Evolutionary conservation across 2,888 invertebrate species (phyloP).

Genomic region (Synergus itoensis): DNA sequence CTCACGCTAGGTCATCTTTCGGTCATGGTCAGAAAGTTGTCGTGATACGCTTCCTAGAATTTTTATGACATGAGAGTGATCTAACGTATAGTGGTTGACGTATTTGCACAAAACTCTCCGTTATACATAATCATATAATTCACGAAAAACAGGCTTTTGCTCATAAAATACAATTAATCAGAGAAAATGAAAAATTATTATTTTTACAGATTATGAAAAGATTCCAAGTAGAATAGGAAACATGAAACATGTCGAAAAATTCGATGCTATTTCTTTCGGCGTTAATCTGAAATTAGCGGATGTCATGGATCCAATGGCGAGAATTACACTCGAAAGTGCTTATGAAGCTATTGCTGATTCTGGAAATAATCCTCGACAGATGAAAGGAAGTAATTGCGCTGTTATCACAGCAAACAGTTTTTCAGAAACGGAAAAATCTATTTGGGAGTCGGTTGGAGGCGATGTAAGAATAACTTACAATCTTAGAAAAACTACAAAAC

Average conservation of each 20-base stretch:
- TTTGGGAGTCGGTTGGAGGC: neutral
- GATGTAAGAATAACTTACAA: neutral
- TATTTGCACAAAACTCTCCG: too few species aligned
- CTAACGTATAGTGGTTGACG: too few species aligned
- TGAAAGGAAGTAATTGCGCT: constrained; percentile 51
- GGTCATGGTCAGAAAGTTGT: too few species aligned
- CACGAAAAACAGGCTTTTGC: too few species aligned
- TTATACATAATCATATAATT: too few species aligned
- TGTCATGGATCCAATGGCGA: constrained; percentile 53
- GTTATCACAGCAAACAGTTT: constrained; percentile 50
- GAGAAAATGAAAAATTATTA: neutral
- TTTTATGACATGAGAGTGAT: too few species aligned
- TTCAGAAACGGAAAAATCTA: constrained; percentile 54
- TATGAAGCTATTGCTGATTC: constrained; percentile 57
- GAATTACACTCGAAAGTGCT: constrained; percentile 49
- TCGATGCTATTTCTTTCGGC: constrained; percentile 57
- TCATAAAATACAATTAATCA: neutral
- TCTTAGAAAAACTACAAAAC: neutral
- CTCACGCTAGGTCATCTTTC: too few species aligned
- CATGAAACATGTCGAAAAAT: constrained; percentile 45
- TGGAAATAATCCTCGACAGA: constrained; percentile 52
- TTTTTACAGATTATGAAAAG: constrained; percentile 35
- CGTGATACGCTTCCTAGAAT: too few species aligned
- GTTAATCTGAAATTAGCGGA: constrained; percentile 49
- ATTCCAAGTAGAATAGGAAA: constrained; percentile 53